Conservation (phyloP, 1,140 invertebrate genomes). For the Aphaenogaster floridana region DNA sequence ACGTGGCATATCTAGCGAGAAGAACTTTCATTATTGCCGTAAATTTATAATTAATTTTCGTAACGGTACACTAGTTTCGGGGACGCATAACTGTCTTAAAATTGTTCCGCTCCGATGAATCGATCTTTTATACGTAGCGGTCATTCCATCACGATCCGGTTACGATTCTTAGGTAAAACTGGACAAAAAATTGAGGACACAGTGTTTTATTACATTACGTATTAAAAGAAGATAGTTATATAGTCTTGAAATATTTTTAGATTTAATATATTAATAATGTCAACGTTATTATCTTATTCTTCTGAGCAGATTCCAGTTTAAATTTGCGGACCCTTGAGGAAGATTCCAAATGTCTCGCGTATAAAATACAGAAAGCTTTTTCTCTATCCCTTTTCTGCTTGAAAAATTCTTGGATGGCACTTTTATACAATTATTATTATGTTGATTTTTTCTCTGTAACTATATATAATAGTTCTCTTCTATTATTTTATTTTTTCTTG, state of each 20-base stretch:
- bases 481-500: not conserved
- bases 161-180: constrained; percentile 24
- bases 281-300: constrained; percentile 82
- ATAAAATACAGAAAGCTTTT: constrained; percentile 10
- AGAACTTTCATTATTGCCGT: constrained; percentile 66
- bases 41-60: constrained; percentile 76
- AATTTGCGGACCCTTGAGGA: constrained; percentile 41
- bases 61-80: constrained; percentile 68
- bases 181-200: constrained; percentile 19
- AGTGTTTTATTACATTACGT: constrained; percentile 1
- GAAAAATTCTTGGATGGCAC: not conserved
- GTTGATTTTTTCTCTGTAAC: constrained; percentile 1
- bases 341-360: constrained; percentile 58
- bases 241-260: not conserved
- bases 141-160: constrained; percentile 7
- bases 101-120: constrained; percentile 63
- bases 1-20: constrained; percentile 62
- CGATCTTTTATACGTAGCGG: constrained; percentile 33
- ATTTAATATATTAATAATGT: constrained; percentile 77
- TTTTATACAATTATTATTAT: not conserved
- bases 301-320: constrained; percentile 5
- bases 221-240: not conserved
- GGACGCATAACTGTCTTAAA: constrained; percentile 59
- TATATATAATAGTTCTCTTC: not conserved
- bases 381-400: not conserved